Base-by-base conservation (phyloP, 2,113 vertebrate species). In the Grantiella picta region DNA sequence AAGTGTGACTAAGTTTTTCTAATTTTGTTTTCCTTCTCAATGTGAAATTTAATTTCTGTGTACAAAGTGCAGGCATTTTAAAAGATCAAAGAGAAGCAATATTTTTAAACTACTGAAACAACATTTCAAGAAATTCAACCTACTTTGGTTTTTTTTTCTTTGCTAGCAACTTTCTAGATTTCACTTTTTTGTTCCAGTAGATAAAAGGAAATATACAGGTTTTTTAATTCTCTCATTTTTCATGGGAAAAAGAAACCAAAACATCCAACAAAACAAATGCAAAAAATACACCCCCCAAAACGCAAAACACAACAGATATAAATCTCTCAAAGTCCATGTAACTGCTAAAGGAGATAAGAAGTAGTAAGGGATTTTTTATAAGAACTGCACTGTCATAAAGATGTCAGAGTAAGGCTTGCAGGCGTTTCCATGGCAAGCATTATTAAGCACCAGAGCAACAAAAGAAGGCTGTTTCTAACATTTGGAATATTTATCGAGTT, bases 401-500 rank as follows among this genome's bases (percentile, higher is more conserved):
- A 78, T 42, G 31, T 64, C 86, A 89, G 45, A 85, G 20, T 45
- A 56, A 63, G 27, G 78, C 60, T 82, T 71, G 45, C 53, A 93
- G 69, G 66, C 49, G 15, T 93, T 91, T 90, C 57, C 70, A 71
- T 33, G 31, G 59, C 33, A 81, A 77, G 36, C 24, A 45, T 57
- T 82, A 84, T 24, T 29, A 89, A 71, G 49, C 22, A 66, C 28
- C 50, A 89, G 49, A 65, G 70, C 86, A 89, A 92, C 31, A 91
- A 89, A 85, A 87, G 20, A 13, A 86, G 28, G 3, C 72, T 66
- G 31, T 5, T 82, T 87, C 69, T 42, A 72, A 47, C 69, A 76
- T 79, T 61, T 79, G 50, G 19, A 92, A 79, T 92, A 90, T 77
- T 91, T 95, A 65, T 87, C 29, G 44, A 49, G 45, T 83, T 92